Evolutionary conservation across 2,797 vertebrate species (phyloP), one percentile per base, ranked within the genome.

Genomic region (Tiaroga cobitis): DNA sequence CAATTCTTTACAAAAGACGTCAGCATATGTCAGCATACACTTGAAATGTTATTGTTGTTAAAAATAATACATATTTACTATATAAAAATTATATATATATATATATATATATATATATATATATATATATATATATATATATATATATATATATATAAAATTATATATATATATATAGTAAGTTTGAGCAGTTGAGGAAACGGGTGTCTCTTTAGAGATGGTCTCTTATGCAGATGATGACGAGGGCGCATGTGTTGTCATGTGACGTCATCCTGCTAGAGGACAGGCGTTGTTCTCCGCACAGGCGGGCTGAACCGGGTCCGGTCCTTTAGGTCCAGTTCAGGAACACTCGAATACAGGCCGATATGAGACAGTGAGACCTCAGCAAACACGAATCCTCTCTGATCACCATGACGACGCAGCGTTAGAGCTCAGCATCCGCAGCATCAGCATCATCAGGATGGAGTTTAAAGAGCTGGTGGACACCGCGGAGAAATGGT

Each of bases 391-490:
- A 49, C 83, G 85, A 51, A 87, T 89, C 86, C 86, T 24, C 26
- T 70, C 88, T 82, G 76, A 85, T 82, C 91, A 91, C 90, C 91
- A 90, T 92, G 94, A 92, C 92, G 83, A 86, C 90, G 90, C 87
- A 67, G 92, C 93, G 65, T 83, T 90, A 90, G 92, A 86, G 73
- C 54, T 41, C 82, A 94, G 92, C 93, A 93, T 95, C 84, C 80
- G 81, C 92, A 91, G 89, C 90, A 89, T 92, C 93, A 89, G 91
- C 92, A 90, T 84, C 80, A 39, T 89, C 86, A 94, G 94, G 93
- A 98, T 98, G 97, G 97, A 96, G 94, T 99, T 98, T 94, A 97
- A 98, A 95, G 96, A 97, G 95, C 96, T 98, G 95, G 97, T 98
- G 88, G 97, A 98, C 93, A 95, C 96, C 91, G 98, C 97, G 93